phyloP scores from a whole-genome alignment of 1,140 invertebrate genomes.

The Planococcus citri region DNA sequence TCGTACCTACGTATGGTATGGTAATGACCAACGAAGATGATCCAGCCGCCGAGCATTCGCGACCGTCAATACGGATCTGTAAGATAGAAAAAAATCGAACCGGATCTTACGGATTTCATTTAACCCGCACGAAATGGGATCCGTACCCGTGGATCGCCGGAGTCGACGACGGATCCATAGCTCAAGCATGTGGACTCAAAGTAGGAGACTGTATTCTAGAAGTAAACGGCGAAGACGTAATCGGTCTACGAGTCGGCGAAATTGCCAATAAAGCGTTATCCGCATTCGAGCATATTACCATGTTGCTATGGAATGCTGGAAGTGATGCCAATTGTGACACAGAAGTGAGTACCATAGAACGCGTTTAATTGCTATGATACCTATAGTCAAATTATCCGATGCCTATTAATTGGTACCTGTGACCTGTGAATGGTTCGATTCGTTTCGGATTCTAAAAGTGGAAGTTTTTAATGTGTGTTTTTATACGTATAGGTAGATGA shows the following conservation, averaged over 20 bases:
- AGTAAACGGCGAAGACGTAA: slow-evolving; percentile 46
- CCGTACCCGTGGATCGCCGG: slow-evolving; percentile 52
- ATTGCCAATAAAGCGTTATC: slow-evolving; percentile 40
- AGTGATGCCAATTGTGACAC: slow-evolving; percentile 36
- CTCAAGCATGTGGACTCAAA: slow-evolving; percentile 37
- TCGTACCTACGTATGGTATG: background rate
- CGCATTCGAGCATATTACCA: slow-evolving; percentile 35
- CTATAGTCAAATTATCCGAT: no score
- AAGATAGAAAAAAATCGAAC: slow-evolving; percentile 24
- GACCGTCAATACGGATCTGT: slow-evolving; percentile 27
- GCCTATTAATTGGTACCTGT: no score
- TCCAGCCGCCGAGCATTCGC: slow-evolving; percentile 23
- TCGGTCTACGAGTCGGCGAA: slow-evolving; percentile 44
- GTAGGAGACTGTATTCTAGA: slow-evolving; percentile 49
- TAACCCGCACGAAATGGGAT: slow-evolving; percentile 54
- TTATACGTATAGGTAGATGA: no score
- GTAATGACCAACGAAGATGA: slow-evolving; percentile 1
- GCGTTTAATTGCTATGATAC: no score
- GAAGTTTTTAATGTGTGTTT: no score
- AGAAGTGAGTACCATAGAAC: slow-evolving; percentile 24
- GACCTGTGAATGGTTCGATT: no score
- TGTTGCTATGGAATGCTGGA: slow-evolving; percentile 38
- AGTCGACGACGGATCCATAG: slow-evolving; percentile 38
- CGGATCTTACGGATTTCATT: slow-evolving; percentile 44
- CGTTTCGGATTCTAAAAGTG: no score